Evolutionary conservation across 2,797 vertebrate genomes (phyloP), one percentile per base, ranked within the genome.

Genomic region (Alca torda): DNA sequence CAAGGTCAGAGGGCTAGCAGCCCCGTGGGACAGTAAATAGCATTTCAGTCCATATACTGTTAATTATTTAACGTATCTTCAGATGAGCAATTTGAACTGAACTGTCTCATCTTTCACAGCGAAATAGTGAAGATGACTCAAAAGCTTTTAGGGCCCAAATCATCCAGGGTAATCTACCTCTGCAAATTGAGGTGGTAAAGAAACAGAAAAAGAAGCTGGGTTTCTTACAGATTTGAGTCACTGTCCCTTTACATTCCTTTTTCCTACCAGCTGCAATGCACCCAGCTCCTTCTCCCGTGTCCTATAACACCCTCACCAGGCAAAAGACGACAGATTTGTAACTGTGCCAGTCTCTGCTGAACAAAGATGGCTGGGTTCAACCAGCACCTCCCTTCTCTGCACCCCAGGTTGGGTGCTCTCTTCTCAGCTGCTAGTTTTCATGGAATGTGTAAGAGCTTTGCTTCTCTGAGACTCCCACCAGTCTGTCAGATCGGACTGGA

Each of bases 11-110:
- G 76, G 65, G 89, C 73, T 54, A 84, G 80, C 64, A 90, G 53
- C 82, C 95, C 89, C 45, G 0, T 35, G 95, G 90, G 95, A 95
- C 1, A 6, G 84, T 86, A 96, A 95, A 96, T 91, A 93, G 95
- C 96, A 90, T 28, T 74, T 84, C 92, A 86, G 84, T 76, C 81
- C 67, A 24, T 88, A 86, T 68, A 69, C 68, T 94, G 84, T 96
- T 96, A 97, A 97, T 97, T 96, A 97, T 96, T 97, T 95, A 97
- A 92, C 88, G n/a, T 91, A 69, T 61, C 89, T 95, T 93, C 70
- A 94, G 76, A 89, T 81, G 81, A 86, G 68, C 53, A 80, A 82
- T 96, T 95, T 91, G 69, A 87, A 84, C 78, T 94, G 95, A 84
- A 74, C 69, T 80, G 61, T 78, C 95, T 96, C 82, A 80, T 96